Base-by-base conservation (phyloP, 30 jellyfish, hydroid and myxozoan species). In the Aurelia aurita region DNA sequence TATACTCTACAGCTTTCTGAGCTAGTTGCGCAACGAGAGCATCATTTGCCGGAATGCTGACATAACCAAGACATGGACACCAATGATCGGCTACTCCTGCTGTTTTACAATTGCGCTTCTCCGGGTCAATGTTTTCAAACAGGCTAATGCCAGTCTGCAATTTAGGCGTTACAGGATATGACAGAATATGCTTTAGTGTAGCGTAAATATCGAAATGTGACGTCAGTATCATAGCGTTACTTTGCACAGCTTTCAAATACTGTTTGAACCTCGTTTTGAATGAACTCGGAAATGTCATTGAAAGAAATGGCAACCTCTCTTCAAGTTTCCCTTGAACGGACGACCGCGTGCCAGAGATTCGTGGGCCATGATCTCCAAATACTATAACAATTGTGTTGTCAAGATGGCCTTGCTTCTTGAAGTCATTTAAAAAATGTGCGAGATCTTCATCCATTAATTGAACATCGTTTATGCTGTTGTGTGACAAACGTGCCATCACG, bases 51-150 rank as follows among this genome's bases (percentile, higher is more conserved):
- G 68, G 5, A 22, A 83, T 34, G 44, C 22, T 34, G 10, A 47
- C 26, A 61, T 47, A 83, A 18, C 61, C 71, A 12, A 83, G 58
- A 54, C 97, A 90, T 15, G 96, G 96, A 45, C 97, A 90, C 92
- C 92, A 90, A 47, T 83, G 88, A 28, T 75, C 92, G 15, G 73
- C 69, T 15, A 90, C 89, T 18, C 97, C 97, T 6, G 96, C 86
- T 18, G 80, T 45, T 29, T 34, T 74, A 53, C 97, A 90, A 18
- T 84, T 75, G 34, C 97, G 91, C 28, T 47, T 66, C 2, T 26
- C 51, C 13, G 84, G 78, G 60, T 82, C 96, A 15, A 90, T 90
- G n/a, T 60, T 58, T 29, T 65, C 45, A 59, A 90, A 90, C 31
- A 90, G 51, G 55, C 97, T 90, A n/a, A 65, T 79, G 39, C 97